Base-by-base conservation (phyloP, 2,888 invertebrate genomes). In the Oeneis ivallda region DNA sequence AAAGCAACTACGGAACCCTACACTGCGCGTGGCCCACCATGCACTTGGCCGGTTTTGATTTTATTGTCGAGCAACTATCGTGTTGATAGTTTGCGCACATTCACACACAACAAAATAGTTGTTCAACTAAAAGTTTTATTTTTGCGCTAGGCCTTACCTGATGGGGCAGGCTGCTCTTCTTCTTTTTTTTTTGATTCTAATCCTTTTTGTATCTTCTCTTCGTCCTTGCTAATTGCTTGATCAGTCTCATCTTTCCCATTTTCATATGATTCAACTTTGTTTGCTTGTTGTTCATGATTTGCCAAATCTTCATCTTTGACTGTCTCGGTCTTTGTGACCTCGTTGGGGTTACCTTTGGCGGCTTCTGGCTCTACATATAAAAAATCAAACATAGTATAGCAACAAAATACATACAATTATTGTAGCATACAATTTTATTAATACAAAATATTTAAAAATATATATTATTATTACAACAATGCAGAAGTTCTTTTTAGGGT, bases 191-290 rank as follows among this genome's bases (percentile, higher is more conserved):
- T 65, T 59, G 72, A 73, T 26, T 26, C 26, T 26, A 2, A 2
- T 26, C 5, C 26, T 26, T 26, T 26, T 26, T 26, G 3, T 4
- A 26, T 26, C 41, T 85, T 83, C 70, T 82, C 78, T 72, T 84
- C 86, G 79, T 83, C 75, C 76, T 80, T 83, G 80, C 79, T 84
- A 82, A 86, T 26, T 5, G 26, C 79, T 81, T 86, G 87, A 84
- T 90, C 91, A 90, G 90, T 89, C 89, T 91, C 89, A 83, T 86
- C 83, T 84, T 87, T 90, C 78, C 89, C 89, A 83, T 90, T 91
- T 79, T 89, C 88, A 82, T 79, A 80, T 77, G 85, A 81, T 76
- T 87, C 87, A 17, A 73, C 84, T 75, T 84, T 83, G 41, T 75
- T 71, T 73, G 74, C 77, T 56, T 74, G 71, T 65, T 86, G 85